Evolutionary conservation across 2,797 vertebrate genomes (phyloP), one percentile per base, ranked within the genome.

Genomic region (Zenarchopterus dispar): DNA sequence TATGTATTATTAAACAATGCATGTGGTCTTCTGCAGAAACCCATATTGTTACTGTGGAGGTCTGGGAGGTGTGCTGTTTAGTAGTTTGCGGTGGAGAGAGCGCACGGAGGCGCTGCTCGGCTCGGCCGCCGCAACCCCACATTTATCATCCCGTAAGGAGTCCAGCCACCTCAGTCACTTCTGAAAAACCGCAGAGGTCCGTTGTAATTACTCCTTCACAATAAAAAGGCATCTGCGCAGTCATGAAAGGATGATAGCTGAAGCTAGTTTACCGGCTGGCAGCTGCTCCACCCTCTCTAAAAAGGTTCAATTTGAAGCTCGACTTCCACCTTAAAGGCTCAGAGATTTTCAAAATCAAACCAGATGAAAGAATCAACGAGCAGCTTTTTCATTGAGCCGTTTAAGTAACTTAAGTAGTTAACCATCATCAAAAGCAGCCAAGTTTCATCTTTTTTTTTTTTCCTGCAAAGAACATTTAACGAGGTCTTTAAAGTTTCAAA

Each of bases 1-100:
- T 56, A 86, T 90, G 71, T 90, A 91, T 91, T 88, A 91, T 90
- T 89, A 88, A 91, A 84, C 76, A 55, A 75, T 49, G 81, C 77
- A 71, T 84, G 85, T 70, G 84, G 82, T 81, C 83, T 76, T 60
- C 73, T 39, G 2, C 63, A 70, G 74, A 81, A 71, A 62, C 24
- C 72, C 50, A 16, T 11, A 59, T 61, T 57, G 69, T 47, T 50
- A n/a, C 53, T 44, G 47, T 31, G 67, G 71, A 55, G 71, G 62
- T 73, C 73, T 56, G 73, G 61, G 69, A 71, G 73, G 67, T 67
- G 76, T 80, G 59, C 68, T 8, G 81, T 79, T 76, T 48, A 69
- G 81, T 52, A 65, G 70, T 84, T 76, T 80, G 84, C 15, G 77
- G 84, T 47, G 58, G 61, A 46, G 52, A 47, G 33, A 51, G 39